Base-by-base conservation (phyloP, 2,888 invertebrate genomes). In the Tanytarsus gracilentus region DNA sequence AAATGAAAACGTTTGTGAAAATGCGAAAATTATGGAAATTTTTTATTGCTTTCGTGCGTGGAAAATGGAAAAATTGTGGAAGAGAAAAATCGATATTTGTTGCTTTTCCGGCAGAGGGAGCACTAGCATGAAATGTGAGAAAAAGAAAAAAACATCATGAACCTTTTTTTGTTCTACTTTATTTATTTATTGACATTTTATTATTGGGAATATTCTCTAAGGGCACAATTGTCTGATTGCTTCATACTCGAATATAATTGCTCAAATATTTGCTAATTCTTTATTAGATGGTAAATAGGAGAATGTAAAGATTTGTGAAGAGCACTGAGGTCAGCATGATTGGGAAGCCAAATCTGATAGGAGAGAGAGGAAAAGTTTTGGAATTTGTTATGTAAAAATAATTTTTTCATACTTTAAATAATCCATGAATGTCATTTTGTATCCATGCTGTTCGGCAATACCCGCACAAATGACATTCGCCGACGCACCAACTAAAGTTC, bases 391-490 rank as follows among this genome's bases (percentile, higher is more conserved):
- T 9, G 6, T 7, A 52, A 27, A 36, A 59, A 49, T 27, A 4
- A 2, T 2, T 8, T 30, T 30, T 30, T 25, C 40, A 77, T 72
- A 85, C 84, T 82, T 88, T 69, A 90, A 84, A 76, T 89, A 94
- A 64, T 89, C 81, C 66, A 85, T 76, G 70, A 94, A 93, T 0
- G 86, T 82, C 68, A 94, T 85, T 65, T 82, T 79, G 71, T 93
- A 92, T 7, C 93, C 94, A 71, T 94, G 92, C 66, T 92, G 92
- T 67, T 92, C 92, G 0, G 93, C 91, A 9, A 93, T 87, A 36
- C 93, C 92, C 0, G 92, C 91, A 69, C 91, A 90, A 2, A 94
- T 87, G 8, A 94, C 89, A 72, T 94, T 94, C 0, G 92, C 88
- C 18, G 91, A 90, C 0, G 93, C 89, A 36, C 92, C 94, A 66